These are phyloP conservation scores for Tachysurus vachellii DNA, from an alignment of 2,113 vertebrate genomes.

Conservation along the genomic window DNA sequence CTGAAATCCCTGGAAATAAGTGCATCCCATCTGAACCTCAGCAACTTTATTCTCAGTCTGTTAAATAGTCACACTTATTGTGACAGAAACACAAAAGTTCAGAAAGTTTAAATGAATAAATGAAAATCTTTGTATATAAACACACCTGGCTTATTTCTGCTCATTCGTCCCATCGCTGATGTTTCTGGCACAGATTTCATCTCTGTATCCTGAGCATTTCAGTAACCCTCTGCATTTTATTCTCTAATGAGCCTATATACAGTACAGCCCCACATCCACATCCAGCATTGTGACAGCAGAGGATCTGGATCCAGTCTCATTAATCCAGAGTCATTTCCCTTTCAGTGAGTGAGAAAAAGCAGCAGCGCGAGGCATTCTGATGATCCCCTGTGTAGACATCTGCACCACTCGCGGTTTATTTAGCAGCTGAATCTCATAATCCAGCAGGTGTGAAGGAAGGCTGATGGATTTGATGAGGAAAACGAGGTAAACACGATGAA, in stretches of 20 bases:
- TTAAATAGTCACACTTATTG: not conserved
- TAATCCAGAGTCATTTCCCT: slow-evolving; percentile 49
- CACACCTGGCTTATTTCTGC: slow-evolving; percentile 19
- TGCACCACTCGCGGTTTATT: slow-evolving; percentile 39
- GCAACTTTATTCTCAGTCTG: not conserved
- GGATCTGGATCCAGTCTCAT: slow-evolving; percentile 52
- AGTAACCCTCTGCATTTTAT: slow-evolving; percentile 62
- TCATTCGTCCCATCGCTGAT: slow-evolving; percentile 41
- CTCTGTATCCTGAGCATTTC: slow-evolving; percentile 66
- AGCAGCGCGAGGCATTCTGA: slow-evolving; percentile 17
- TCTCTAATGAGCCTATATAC: slow-evolving; percentile 59
- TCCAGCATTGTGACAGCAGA: slow-evolving; percentile 16
- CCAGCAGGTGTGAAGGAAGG: slow-evolving; percentile 39
- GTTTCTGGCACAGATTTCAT: slow-evolving; percentile 58
- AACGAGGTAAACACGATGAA: slow-evolving; percentile 32
- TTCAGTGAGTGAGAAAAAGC: slow-evolving; percentile 32
- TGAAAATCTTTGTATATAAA: not conserved
- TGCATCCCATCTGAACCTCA: not conserved
- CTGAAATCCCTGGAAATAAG: too few relatives aligned
- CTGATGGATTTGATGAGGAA: slow-evolving; percentile 39
- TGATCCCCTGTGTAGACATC: slow-evolving; percentile 35
- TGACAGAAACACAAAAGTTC: not conserved
- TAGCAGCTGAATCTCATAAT: slow-evolving; percentile 49
- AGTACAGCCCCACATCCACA: slow-evolving; percentile 43
- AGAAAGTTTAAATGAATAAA: too few relatives aligned